Conservation (phyloP, 2,113 vertebrate genomes). For the Herpetotheres cachinnans region DNA sequence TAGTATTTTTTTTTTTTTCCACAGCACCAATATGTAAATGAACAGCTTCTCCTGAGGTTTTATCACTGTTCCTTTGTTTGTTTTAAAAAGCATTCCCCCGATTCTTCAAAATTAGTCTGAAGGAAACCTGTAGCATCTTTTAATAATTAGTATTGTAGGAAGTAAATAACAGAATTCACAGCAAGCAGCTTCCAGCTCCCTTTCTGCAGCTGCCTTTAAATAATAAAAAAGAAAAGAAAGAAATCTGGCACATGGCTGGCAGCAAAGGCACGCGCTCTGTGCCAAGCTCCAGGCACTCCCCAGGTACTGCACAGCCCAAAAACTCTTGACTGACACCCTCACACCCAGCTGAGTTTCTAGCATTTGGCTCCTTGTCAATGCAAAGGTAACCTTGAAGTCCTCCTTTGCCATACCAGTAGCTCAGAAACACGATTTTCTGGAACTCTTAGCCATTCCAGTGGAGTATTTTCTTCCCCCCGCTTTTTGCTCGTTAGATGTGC, state of each 20-base stretch:
- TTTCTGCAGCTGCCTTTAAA: not conserved
- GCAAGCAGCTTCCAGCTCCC: not conserved
- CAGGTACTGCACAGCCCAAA: not conserved
- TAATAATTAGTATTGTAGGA: not conserved
- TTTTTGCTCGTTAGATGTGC: not conserved
- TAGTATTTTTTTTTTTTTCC: not conserved
- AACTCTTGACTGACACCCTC: not conserved
- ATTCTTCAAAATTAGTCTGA: not conserved
- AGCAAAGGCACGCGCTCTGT: not conserved
- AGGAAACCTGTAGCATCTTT: not conserved
- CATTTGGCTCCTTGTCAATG: not conserved
- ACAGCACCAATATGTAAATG: not conserved
- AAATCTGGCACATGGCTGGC: not conserved
- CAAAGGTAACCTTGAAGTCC: not conserved
- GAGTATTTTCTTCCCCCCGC: not conserved
- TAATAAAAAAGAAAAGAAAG: rapidly evolving
- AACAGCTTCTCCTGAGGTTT: not conserved
- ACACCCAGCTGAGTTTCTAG: not conserved
- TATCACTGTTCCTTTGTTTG: not conserved
- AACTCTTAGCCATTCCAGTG: not conserved
- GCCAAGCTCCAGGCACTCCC: not conserved
- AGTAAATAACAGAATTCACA: not conserved
- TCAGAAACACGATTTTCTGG: not conserved
- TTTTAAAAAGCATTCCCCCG: not conserved
- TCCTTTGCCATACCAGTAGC: not conserved